Evolutionary conservation across 2,797 vertebrate genomes (phyloP), one percentile per base, ranked within the genome.

Genomic region (Ateles fusciceps): DNA sequence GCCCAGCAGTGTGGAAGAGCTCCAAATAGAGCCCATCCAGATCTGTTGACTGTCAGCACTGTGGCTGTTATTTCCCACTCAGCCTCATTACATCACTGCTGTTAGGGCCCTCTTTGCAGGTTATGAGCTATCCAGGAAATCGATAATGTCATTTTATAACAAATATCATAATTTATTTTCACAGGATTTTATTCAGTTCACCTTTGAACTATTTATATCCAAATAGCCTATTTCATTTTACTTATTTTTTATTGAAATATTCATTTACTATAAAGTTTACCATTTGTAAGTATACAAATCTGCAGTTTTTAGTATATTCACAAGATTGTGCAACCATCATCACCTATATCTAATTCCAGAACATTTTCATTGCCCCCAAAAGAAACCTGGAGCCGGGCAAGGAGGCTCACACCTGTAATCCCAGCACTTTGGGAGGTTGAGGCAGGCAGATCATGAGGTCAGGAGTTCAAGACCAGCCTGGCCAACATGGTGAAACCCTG

Each of bases 211-310:
- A 2, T 89, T 64, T 8, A 6, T 95, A n/a, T 80, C 33, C 21
- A 28, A 13, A 22, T 74, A 72, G 44, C 85, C 55, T 55, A 1
- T 85, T 94, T 89, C 26, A 15, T 72, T 81, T 92, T 57, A 21
- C 46, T 88, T 57, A 21, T 52, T 89, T 80, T 91, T 96, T 92
- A 42, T 88, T 89, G 68, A 74, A n/a, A 83, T 71, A 64, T 81
- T 85, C 28, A 46, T 71, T 33, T 57, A 13, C 11, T 71, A 74
- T 68, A 50, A 76, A 80, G 57, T 48, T 89, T 10, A 48, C 30
- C 13, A 8, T 57, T 89, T 93, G 33, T 71, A 91, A 75, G 5
- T 26, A 7, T 46, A 48, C 50, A 57, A 14, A 7, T 87, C 48
- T 30, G 42, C 76, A 52, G 7, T 52, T 59, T 76, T 85, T 59